Evolutionary conservation across 2,113 vertebrate species (phyloP).

Genomic region (Ammodytes dubius): DNA sequence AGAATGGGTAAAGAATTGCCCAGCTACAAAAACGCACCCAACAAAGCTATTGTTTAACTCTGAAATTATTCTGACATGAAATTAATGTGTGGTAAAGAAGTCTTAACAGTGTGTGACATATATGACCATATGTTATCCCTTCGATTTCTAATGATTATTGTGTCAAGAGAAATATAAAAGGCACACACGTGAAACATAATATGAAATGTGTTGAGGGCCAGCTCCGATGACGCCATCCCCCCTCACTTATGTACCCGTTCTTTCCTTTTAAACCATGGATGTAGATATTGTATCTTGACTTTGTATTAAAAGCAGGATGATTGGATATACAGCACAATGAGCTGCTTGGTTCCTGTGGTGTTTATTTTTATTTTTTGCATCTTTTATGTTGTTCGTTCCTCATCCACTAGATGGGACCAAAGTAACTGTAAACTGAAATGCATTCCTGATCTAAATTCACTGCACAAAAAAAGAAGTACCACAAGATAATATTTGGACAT

Average conservation of each 20-base stretch:
- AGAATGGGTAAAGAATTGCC: constrained; percentile 52
- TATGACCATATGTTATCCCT: constrained; percentile 81
- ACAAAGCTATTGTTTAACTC: constrained; percentile 68
- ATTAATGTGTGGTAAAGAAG: constrained; percentile 78
- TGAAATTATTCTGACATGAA: constrained; percentile 78
- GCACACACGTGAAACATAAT: constrained; percentile 64
- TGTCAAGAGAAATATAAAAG: constrained; percentile 78
- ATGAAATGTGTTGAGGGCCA: constrained; percentile 74
- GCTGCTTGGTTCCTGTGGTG: constrained; percentile 35
- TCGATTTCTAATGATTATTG: constrained; percentile 80
- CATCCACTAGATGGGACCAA: constrained; percentile 68
- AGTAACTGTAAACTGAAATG: not conserved
- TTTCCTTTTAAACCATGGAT: constrained; percentile 88
- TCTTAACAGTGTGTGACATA: constrained; percentile 81
- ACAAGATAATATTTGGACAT: not conserved
- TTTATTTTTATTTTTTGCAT: constrained; percentile 1
- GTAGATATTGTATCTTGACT: constrained; percentile 96
- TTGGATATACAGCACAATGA: constrained; percentile 82
- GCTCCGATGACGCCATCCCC: constrained; percentile 72
- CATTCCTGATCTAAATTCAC: not conserved
- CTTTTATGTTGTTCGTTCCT: constrained; percentile 30
- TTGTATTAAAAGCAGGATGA: constrained; percentile 98
- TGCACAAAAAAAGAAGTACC: not conserved
- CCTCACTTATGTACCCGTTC: constrained; percentile 80
- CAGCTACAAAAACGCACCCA: constrained; percentile 58